phyloP scores from a whole-genome alignment of 2,113 vertebrate species.

The Brachyhypopomus gauderio region DNA sequence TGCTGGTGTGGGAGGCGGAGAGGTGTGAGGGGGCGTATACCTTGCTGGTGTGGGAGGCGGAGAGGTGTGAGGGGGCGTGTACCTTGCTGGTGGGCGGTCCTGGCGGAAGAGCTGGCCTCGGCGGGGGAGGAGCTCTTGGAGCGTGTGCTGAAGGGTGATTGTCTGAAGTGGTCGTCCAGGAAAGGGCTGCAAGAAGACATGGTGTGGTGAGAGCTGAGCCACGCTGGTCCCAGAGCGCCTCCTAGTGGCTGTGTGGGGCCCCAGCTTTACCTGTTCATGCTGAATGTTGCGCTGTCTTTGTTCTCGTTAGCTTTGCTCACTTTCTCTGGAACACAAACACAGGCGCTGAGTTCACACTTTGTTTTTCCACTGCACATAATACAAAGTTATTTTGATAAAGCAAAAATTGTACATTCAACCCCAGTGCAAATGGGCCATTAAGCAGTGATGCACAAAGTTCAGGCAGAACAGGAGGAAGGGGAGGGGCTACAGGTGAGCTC shows the following conservation, averaged over 20 bases:
- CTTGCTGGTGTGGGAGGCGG: too few relatives aligned
- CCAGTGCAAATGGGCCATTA: constrained; percentile 1
- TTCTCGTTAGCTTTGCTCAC: constrained; percentile 98
- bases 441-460: not conserved
- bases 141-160: constrained; percentile 94
- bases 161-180: constrained; percentile 97
- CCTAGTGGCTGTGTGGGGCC: not conserved
- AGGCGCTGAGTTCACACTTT: not conserved
- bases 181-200: constrained; percentile 80
- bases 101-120: constrained; percentile 83
- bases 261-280: constrained; percentile 84
- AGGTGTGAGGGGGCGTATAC: too few relatives aligned
- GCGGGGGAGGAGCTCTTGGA: constrained; percentile 90
- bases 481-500: not conserved
- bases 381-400: constrained; percentile 9
- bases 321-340: constrained; percentile 83
- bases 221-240: too few relatives aligned
- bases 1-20: too few relatives aligned
- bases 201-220: not conserved
- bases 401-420: constrained; percentile 1
- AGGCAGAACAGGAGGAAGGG: not conserved
- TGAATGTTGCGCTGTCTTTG: constrained; percentile 87
- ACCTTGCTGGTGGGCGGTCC: constrained; percentile 81
- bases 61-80: constrained; percentile 31
- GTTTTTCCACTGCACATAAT: not conserved